Evolutionary conservation across 2,113 vertebrate species (phyloP), one percentile per base, ranked within the genome.

Genomic region (Anarhynchus alexandrinus): DNA sequence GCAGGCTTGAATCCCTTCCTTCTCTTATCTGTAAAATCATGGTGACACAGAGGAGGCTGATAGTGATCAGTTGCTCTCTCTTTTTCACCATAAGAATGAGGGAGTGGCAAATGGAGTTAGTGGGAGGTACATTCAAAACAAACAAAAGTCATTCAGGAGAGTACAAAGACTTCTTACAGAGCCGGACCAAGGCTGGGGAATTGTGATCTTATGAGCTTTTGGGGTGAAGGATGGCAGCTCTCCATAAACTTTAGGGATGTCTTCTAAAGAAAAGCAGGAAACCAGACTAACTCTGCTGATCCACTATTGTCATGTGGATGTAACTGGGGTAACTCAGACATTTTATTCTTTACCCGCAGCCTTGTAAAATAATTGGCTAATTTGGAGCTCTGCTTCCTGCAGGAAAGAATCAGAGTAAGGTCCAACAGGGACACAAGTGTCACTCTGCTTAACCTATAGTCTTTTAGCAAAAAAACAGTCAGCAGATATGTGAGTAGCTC

Each of bases 1-100:
- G n/a, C 22, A 66, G 51, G 7, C 17, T 52, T 77, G 36, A 69
- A 86, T 58, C 54, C 8, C 19, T 86, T 88, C 43, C 12, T 79
- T 78, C n/a, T 87, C 65, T 83, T 83, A 77, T 78, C 71, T 70
- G 13, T 77, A 86, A 83, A 92, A 94, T 95, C 79, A 38, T n/a
- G 25, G 71, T 91, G 72, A 88, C 80, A 88, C 10, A 57, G 57
- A 81, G n/a, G 45, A 83, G 64, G n/a, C 1, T 2, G 64, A 86
- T 49, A 88, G 49, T 1, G 1, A 86, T 58, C 34, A 65, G 19
- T 77, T 82, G 49, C 11, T 77, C 29, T 47, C 34, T 82, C 27
- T 52, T 79, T 92, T 88, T 52, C 11, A 88, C 34, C 12, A 0
- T 36, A 73, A 73, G 59, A 91, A 58, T 16, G 6, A 74, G 45